These are phyloP conservation scores for Dipodomys merriami DNA, from an alignment of 2,113 vertebrate species.

Conservation along the genomic window DNA sequence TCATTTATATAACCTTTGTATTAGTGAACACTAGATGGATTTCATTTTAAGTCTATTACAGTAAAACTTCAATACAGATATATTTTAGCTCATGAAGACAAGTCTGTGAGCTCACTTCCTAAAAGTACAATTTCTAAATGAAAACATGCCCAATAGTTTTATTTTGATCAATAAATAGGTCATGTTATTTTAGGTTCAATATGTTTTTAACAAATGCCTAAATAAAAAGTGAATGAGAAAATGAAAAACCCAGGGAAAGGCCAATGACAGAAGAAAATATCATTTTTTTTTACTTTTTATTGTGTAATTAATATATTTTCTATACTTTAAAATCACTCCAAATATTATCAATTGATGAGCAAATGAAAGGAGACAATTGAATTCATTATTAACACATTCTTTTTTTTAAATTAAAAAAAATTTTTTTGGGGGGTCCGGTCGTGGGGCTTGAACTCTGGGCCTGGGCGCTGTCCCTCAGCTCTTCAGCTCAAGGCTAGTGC, in stretches of 20 bases:
- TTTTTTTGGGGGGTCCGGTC: too few relatives aligned
- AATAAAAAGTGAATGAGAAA: conserved; percentile 25
- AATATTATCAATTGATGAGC: background rate
- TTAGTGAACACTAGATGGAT: background rate
- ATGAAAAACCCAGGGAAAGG: background rate
- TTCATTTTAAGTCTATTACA: background rate
- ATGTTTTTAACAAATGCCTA: background rate
- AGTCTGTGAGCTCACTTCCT: background rate
- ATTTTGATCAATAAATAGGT: background rate
- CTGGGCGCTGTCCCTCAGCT: too few relatives aligned
- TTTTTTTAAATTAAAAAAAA: too few relatives aligned
- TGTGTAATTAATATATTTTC: too few relatives aligned
- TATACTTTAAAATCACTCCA: background rate
- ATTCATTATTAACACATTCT: background rate
- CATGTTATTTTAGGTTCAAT: conserved; percentile 25
- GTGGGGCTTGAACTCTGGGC: too few relatives aligned
- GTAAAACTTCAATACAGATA: background rate
- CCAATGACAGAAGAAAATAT: background rate
- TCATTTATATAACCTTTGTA: background rate
- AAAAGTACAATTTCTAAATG: background rate
- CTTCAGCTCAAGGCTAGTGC: too few relatives aligned
- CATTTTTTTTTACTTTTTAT: too few relatives aligned
- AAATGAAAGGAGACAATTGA: background rate
- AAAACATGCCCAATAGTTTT: background rate
- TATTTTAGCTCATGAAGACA: background rate